phyloP scores from a whole-genome alignment of 2,113 vertebrate species.

The Pagrus major region DNA sequence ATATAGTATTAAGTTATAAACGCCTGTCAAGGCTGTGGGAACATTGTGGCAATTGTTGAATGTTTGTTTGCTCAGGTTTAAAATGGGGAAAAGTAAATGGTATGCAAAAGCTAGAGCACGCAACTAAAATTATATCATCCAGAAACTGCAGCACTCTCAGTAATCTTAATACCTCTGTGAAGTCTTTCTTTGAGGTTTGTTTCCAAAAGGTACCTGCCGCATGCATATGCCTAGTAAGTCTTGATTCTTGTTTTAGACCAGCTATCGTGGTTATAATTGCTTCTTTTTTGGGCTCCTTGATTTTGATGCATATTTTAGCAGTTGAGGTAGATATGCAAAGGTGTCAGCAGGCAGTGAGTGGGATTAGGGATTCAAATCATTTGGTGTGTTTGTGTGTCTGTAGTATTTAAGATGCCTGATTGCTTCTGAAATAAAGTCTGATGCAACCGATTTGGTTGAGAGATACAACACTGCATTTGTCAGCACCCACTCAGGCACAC shows the following conservation, averaged over 20 bases:
- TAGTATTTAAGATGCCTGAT: constrained; percentile 19
- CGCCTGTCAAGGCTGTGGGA: neutral
- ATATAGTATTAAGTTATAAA: neutral
- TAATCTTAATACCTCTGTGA: neutral
- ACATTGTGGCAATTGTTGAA: neutral
- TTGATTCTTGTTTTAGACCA: neutral
- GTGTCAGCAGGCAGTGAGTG: constrained; percentile 5
- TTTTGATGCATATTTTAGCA: constrained; percentile 15
- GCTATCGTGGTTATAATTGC: neutral
- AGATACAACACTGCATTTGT: neutral
- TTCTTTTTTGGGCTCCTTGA: neutral
- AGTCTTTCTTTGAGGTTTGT: neutral
- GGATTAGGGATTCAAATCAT: neutral
- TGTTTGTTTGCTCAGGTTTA: neutral
- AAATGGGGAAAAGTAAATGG: neutral
- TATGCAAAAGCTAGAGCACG: neutral
- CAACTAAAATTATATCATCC: neutral
- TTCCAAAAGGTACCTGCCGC: neutral
- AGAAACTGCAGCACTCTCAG: neutral
- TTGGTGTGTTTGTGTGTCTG: neutral
- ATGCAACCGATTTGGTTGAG: neutral
- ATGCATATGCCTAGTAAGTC: neutral
- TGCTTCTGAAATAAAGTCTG: constrained; percentile 8
- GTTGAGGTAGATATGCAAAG: constrained; percentile 9
- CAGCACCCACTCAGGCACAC: constrained; percentile 6